phyloP scores from a whole-genome alignment of 2,797 vertebrate species.

The Bufotes viridis region DNA sequence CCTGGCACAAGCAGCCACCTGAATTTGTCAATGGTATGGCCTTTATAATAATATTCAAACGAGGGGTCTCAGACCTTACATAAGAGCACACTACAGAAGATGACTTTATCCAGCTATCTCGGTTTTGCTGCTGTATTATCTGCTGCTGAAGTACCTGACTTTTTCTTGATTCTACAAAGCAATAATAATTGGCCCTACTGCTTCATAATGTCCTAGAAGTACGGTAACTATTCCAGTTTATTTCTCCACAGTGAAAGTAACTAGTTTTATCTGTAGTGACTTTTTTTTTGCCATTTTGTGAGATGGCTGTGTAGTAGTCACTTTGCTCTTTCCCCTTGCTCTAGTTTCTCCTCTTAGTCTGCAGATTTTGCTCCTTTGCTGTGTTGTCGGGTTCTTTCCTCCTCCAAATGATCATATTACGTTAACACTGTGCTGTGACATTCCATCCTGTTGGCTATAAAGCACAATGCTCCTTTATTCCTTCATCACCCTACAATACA shows the following conservation, averaged over 20 bases:
- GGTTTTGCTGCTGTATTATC: background rate
- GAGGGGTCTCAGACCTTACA: too few species aligned
- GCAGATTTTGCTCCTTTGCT: background rate
- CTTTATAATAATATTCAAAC: too few species aligned
- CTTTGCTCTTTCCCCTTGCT: background rate
- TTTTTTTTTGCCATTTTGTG: background rate
- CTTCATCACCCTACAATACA: background rate
- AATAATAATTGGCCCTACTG: background rate
- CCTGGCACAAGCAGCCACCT: background rate
- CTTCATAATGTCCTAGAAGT: background rate
- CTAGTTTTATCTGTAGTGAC: background rate
- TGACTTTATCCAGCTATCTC: background rate
- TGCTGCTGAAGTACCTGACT: background rate
- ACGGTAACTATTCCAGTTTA: background rate
- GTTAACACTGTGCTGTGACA: background rate
- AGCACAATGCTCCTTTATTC: background rate
- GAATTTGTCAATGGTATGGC: too few species aligned
- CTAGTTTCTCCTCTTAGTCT: background rate
- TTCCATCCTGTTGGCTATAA: background rate
- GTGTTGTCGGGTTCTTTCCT: background rate
- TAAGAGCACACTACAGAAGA: background rate
- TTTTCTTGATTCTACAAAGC: background rate
- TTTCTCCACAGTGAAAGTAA: background rate
- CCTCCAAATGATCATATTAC: background rate
- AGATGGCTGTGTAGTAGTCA: background rate